These are phyloP conservation scores for Plectrocnemia conspersa DNA, from an alignment of 1,140 invertebrate genomes.

Conservation along the genomic window DNA sequence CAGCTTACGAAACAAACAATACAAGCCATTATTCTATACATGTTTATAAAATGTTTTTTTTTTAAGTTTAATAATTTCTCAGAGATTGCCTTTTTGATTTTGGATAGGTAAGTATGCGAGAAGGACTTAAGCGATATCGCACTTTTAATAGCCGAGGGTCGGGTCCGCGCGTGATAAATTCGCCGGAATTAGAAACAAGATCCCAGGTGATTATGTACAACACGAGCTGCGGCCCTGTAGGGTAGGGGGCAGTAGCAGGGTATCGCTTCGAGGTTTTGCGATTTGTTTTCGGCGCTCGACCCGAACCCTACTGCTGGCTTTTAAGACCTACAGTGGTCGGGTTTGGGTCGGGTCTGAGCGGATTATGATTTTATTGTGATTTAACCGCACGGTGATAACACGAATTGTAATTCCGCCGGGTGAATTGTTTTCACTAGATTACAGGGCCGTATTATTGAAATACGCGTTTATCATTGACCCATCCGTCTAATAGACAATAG, in stretches of 20 bases:
- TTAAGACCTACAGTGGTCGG: neutral
- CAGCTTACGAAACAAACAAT: too few relatives aligned
- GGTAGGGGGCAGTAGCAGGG: neutral
- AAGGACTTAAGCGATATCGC: neutral
- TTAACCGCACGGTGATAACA: constrained; percentile 15
- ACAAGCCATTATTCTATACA: too few relatives aligned
- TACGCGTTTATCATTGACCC: constrained; percentile 9
- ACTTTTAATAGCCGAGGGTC: constrained; percentile 33
- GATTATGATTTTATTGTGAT: constrained; percentile 26
- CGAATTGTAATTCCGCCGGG: constrained; percentile 17
- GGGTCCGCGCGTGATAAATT: constrained; percentile 33
- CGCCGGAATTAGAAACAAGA: constrained; percentile 32
- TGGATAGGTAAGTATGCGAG: too few relatives aligned
- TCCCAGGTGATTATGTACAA: constrained; percentile 15
- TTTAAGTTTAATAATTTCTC: too few relatives aligned
- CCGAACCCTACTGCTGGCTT: neutral
- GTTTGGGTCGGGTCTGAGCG: constrained; percentile 1
- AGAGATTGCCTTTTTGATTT: too few relatives aligned
- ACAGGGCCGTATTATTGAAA: constrained; percentile 8
- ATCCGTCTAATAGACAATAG: too few relatives aligned
- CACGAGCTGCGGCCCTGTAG: neutral
- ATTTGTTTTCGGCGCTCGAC: constrained; percentile 9
- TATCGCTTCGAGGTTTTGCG: constrained; percentile 6
- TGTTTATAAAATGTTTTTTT: too few relatives aligned
- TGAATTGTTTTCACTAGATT: constrained; percentile 22